Evolutionary conservation across 2,113 vertebrate species (phyloP).

Genomic region (Ariopsis seemanni): DNA sequence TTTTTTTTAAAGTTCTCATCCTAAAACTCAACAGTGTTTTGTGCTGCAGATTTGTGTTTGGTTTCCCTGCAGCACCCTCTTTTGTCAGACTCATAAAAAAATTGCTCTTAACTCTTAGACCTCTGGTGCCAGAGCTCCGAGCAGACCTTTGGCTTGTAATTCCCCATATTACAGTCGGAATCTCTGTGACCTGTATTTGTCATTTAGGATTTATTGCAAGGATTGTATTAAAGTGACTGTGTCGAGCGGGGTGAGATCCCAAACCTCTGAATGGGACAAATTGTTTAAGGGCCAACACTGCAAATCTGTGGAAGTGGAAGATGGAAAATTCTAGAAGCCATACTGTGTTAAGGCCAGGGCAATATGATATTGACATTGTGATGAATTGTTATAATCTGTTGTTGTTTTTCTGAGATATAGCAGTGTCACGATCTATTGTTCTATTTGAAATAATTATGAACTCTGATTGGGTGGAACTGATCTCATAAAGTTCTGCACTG

Average conservation of each 20-base stretch:
- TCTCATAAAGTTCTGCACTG: neutral
- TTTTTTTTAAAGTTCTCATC: neutral
- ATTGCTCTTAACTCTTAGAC: neutral
- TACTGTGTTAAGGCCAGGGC: too few relatives aligned
- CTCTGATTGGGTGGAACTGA: neutral
- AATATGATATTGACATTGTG: neutral
- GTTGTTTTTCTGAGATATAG: neutral
- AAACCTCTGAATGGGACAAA: slow-evolving; percentile 24
- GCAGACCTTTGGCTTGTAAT: slow-evolving; percentile 12
- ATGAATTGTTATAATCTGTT: neutral
- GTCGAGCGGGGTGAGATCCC: slow-evolving; percentile 26
- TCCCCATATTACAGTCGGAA: slow-evolving; percentile 3
- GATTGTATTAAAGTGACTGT: slow-evolving; percentile 36
- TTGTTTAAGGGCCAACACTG: slow-evolving; percentile 27
- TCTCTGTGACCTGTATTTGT: slow-evolving; percentile 52
- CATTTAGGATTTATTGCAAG: slow-evolving; percentile 37
- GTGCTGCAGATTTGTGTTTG: neutral
- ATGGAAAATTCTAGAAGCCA: too few relatives aligned
- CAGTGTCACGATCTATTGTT: neutral
- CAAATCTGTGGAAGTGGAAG: neutral
- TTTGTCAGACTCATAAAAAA: slow-evolving; percentile 18
- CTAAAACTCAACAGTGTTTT: neutral
- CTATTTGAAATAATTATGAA: neutral
- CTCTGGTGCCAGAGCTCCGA: neutral
- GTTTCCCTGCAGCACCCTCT: slow-evolving; percentile 35